Evolutionary conservation across 2,888 invertebrate genomes (phyloP).

Genomic region (Parochlus steinenii): DNA sequence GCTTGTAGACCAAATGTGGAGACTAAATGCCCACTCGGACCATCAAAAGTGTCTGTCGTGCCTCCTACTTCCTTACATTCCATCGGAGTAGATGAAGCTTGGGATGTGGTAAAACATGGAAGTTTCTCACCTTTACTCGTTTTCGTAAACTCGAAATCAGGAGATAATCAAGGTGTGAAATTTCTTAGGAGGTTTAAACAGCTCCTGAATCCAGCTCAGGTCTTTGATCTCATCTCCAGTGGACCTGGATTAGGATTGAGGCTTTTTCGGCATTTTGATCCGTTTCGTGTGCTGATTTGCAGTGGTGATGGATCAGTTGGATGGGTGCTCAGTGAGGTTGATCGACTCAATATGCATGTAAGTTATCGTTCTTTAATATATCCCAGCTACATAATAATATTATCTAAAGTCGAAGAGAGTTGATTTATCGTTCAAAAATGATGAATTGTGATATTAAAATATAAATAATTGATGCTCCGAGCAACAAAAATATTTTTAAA

Average conservation of each 20-base stretch:
- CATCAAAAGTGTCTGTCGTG: conserved; percentile 79
- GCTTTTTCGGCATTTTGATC: conserved; percentile 87
- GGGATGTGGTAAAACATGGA: conserved; percentile 63
- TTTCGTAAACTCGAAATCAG: conserved; percentile 95
- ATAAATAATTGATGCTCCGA: no score
- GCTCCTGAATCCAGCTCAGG: conserved; percentile 90
- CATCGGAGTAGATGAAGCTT: conserved; percentile 77
- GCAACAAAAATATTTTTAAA: no score
- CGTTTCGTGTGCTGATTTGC: conserved; percentile 89
- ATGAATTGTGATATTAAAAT: no score
- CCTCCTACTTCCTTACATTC: conserved; percentile 87
- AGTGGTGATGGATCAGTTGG: conserved; percentile 96
- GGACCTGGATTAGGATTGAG: conserved; percentile 71
- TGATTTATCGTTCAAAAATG: no score
- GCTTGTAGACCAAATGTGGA: conserved; percentile 68
- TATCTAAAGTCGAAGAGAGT: no score
- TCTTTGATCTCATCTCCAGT: conserved; percentile 86
- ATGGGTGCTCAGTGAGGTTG: conserved; percentile 94
- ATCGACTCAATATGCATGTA: conserved; percentile 88
- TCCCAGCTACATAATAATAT: no score
- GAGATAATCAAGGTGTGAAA: conserved; percentile 95
- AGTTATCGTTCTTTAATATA: no score
- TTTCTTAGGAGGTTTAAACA: conserved; percentile 90
- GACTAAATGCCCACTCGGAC: conserved; percentile 71
- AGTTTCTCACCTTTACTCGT: conserved; percentile 62